These are phyloP conservation scores for Psittacula echo DNA, from an alignment of 2,797 vertebrate genomes.

Conservation along the genomic window DNA sequence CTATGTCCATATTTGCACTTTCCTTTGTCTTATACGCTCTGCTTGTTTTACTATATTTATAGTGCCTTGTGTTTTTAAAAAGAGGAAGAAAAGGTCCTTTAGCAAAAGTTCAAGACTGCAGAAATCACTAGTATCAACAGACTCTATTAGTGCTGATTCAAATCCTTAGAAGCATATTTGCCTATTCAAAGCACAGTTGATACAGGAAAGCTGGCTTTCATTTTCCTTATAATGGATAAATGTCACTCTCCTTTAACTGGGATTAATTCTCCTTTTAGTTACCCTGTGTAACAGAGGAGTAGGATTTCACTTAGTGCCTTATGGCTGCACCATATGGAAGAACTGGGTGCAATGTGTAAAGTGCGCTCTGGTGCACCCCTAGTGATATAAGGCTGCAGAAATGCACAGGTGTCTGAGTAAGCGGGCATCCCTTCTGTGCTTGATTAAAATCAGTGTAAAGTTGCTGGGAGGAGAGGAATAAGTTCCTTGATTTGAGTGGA, in stretches of 20 bases:
- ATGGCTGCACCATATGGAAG: accelerated
- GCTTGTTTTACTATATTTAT: not conserved
- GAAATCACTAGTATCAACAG: conserved; percentile 51
- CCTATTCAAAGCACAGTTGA: not conserved
- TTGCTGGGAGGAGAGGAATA: not conserved
- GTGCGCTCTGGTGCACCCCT: accelerated
- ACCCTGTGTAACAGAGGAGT: not conserved
- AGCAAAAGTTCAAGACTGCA: conserved; percentile 55
- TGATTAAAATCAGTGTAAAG: not conserved
- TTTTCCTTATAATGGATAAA: conserved; percentile 60
- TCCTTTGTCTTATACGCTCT: not conserved
- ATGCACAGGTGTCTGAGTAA: not conserved
- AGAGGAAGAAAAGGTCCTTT: conserved; percentile 39
- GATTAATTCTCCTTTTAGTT: conserved; percentile 19
- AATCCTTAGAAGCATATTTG: not conserved
- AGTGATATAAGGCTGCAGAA: not conserved
- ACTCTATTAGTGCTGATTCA: conserved; percentile 37
- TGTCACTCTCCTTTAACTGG: conserved; percentile 41
- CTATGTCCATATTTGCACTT: conserved; percentile 31
- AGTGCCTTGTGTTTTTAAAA: conserved; percentile 43
- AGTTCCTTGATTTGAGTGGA: not conserved
- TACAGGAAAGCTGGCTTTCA: not conserved
- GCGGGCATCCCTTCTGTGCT: not conserved
- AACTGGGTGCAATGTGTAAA: not conserved
- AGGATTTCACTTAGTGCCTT: not conserved